phyloP scores from a whole-genome alignment of 2,113 vertebrate species.

The Oophaga pumilio region DNA sequence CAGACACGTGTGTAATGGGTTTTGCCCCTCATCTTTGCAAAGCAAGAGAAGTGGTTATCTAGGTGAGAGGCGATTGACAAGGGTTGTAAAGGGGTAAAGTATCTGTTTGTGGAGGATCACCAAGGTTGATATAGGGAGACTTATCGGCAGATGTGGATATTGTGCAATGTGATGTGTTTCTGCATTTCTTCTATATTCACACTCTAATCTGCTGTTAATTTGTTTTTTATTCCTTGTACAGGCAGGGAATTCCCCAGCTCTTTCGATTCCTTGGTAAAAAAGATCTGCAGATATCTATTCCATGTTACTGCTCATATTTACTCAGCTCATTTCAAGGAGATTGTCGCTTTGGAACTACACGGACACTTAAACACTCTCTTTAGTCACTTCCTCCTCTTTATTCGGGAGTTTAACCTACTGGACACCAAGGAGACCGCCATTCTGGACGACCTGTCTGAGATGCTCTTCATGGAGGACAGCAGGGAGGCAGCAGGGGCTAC shows the following conservation, averaged over 20 bases:
- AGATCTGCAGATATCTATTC: constrained; percentile 95
- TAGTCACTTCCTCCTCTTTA: constrained; percentile 96
- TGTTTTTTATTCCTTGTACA: constrained; percentile 60
- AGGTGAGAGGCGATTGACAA: no score
- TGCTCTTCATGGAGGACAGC: constrained; percentile 81
- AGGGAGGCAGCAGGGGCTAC: constrained; percentile 64
- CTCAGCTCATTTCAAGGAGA: constrained; percentile 98
- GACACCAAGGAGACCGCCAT: constrained; percentile 97
- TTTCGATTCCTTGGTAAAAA: constrained; percentile 95
- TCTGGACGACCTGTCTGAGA: constrained; percentile 97
- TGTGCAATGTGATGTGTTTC: background rate
- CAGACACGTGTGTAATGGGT: no score
- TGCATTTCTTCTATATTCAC: background rate
- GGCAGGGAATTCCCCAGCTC: constrained; percentile 97
- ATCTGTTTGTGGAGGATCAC: no score
- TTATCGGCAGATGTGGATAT: background rate
- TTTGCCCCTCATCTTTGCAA: no score
- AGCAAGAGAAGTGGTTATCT: no score
- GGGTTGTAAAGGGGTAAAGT: no score
- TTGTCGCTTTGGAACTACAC: constrained; percentile 92
- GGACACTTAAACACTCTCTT: constrained; percentile 98
- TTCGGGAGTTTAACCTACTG: constrained; percentile 96
- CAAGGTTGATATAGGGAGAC: background rate
- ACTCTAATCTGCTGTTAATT: background rate
- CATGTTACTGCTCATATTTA: constrained; percentile 98